Conservation (phyloP, 2,888 invertebrate genomes). For the Buathra laborator region DNA sequence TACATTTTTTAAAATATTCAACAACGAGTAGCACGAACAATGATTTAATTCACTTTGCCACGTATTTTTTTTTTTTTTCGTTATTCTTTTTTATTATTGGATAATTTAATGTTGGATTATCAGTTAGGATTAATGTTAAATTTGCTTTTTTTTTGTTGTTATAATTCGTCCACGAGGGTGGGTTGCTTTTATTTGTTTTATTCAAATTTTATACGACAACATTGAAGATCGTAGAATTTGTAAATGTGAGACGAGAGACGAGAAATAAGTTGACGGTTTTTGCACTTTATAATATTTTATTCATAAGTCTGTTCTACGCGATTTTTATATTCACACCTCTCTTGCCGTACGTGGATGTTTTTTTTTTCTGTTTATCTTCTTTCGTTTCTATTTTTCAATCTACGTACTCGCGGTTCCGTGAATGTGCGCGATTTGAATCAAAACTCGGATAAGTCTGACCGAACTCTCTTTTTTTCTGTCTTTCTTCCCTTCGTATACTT, state of each 20-base stretch:
- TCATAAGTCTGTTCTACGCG: slow-evolving; percentile 36
- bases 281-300: slow-evolving; percentile 18
- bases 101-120: slow-evolving; percentile 53
- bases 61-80: slow-evolving; percentile 40
- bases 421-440: slow-evolving; percentile 59
- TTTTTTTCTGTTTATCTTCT: neutral
- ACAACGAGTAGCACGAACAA: slow-evolving; percentile 61
- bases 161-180: slow-evolving; percentile 50
- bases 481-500: slow-evolving; percentile 20
- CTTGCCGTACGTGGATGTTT: slow-evolving; percentile 12
- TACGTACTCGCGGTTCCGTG: slow-evolving; percentile 48
- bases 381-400: slow-evolving; percentile 13
- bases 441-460: slow-evolving; percentile 59
- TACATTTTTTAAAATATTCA: slow-evolving; percentile 42
- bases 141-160: slow-evolving; percentile 19
- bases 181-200: neutral
- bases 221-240: slow-evolving; percentile 52
- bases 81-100: slow-evolving; percentile 33
- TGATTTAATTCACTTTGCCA: slow-evolving; percentile 59
- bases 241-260: slow-evolving; percentile 27
- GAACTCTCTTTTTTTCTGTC: slow-evolving; percentile 37
- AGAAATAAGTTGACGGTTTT: slow-evolving; percentile 47
- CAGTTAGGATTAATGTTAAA: slow-evolving; percentile 42
- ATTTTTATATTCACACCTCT: slow-evolving; percentile 24
- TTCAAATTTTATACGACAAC: slow-evolving; percentile 51